Evolutionary conservation across 2,888 invertebrate species (phyloP).

Genomic region (Dicyrtomina minuta): DNA sequence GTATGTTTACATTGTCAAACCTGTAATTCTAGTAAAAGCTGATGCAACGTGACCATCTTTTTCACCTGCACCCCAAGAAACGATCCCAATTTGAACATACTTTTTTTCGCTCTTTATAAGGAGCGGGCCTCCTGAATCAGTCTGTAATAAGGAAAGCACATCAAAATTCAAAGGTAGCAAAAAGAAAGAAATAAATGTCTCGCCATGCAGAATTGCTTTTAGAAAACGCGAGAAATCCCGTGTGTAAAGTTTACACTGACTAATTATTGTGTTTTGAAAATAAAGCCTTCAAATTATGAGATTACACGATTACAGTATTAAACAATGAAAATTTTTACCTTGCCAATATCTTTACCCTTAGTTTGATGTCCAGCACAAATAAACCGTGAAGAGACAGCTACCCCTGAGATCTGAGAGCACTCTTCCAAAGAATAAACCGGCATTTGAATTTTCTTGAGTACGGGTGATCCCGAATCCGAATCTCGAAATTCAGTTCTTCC

Average conservation of each 20-base stretch:
- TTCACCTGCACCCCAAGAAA: conserved; percentile 28
- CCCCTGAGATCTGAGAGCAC: conserved; percentile 12
- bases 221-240: too few species aligned
- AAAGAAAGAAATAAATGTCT: neutral
- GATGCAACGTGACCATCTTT: conserved; percentile 22
- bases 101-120: neutral
- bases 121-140: conserved; percentile 27
- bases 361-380: conserved; percentile 29
- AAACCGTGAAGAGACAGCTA: conserved; percentile 3
- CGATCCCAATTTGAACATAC: conserved; percentile 17
- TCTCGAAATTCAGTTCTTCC: conserved; percentile 18
- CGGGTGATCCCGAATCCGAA: conserved; percentile 5
- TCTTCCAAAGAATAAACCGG: conserved; percentile 20
- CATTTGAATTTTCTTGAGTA: conserved; percentile 11
- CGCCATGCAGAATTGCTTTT: too few species aligned
- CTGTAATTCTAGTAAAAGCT: conserved; percentile 20
- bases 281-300: neutral
- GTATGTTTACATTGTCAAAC: neutral
- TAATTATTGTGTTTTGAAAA: neutral
- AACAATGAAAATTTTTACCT: neutral
- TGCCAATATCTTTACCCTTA: conserved; percentile 23
- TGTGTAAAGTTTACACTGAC: too few species aligned
- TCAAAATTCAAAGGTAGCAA: conserved; percentile 1
- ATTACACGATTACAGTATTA: neutral
- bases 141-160: conserved; percentile 1